Evolutionary conservation across 1,140 invertebrate genomes (phyloP).

Genomic region (Holotrichia oblita): DNA sequence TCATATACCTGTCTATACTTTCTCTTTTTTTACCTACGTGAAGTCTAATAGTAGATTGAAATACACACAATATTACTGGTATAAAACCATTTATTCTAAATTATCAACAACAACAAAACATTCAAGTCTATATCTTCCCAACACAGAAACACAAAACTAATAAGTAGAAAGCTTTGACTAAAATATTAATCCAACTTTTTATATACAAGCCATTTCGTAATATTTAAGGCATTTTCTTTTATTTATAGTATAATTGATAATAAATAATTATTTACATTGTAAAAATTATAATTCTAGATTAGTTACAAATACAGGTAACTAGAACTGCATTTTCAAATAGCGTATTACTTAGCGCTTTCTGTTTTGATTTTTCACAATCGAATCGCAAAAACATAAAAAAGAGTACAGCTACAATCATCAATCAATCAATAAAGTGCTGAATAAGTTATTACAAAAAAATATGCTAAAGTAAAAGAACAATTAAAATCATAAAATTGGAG

Average conservation of each 20-base stretch:
- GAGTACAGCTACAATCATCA: constrained; percentile 2
- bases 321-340: constrained; percentile 23
- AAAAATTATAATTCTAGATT: constrained; percentile 29
- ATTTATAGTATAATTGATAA: constrained; percentile 31
- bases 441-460: not conserved
- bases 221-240: constrained; percentile 33
- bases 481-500: constrained; percentile 12
- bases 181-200: constrained; percentile 38
- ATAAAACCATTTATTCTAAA: constrained; percentile 43
- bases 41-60: not conserved
- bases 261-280: constrained; percentile 37
- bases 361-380: not conserved
- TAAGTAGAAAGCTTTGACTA: constrained; percentile 1
- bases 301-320: constrained; percentile 36
- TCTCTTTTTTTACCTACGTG: not conserved
- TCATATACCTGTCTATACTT: not conserved
- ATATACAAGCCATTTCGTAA: constrained; percentile 41
- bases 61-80: constrained; percentile 29
- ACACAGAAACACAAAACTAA: constrained; percentile 34
- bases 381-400: constrained; percentile 28
- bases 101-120: constrained; percentile 41
- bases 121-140: constrained; percentile 30
- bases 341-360: constrained; percentile 9
- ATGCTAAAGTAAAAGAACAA: not conserved
- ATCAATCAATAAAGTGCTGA: not conserved